These are phyloP conservation scores for Acrobasis suavella DNA, from an alignment of 2,888 invertebrate genomes.

Conservation along the genomic window DNA sequence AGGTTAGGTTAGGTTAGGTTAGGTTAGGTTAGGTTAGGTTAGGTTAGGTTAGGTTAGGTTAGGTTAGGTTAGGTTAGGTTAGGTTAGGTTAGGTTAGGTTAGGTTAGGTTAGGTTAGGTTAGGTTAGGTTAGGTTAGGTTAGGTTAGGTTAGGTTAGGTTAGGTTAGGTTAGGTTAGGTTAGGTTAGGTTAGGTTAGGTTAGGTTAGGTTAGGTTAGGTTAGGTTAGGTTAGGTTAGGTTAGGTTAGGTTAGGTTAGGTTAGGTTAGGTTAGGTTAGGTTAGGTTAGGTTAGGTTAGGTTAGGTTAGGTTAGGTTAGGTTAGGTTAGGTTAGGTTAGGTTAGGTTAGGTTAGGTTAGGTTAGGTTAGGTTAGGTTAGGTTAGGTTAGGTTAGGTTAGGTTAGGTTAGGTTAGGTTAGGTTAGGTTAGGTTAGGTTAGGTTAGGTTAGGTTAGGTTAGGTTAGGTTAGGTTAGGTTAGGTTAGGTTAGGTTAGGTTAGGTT, in stretches of 20 bases:
- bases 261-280: conserved; percentile 19
- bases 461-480: conserved; percentile 26
- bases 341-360: conserved; percentile 31
- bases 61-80: background rate
- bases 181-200: conserved; percentile 32
- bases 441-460: conserved; percentile 22
- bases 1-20: conserved; percentile 30
- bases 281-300: conserved; percentile 26
- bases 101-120: too few species aligned
- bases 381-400: conserved; percentile 35
- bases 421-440: conserved; percentile 37
- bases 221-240: conserved; percentile 24
- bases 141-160: conserved; percentile 33
- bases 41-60: conserved; percentile 29
- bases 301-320: conserved; percentile 30
- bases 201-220: conserved; percentile 24
- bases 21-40: conserved; percentile 31
- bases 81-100: too few species aligned
- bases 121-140: conserved; percentile 11
- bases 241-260: conserved; percentile 24
- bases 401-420: conserved; percentile 38
- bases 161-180: conserved; percentile 34
- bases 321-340: conserved; percentile 30
- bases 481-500: conserved; percentile 24
- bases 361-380: conserved; percentile 32